These are phyloP conservation scores for Myiozetetes cayanensis DNA, from an alignment of 2,113 vertebrate genomes.

Conservation along the genomic window DNA sequence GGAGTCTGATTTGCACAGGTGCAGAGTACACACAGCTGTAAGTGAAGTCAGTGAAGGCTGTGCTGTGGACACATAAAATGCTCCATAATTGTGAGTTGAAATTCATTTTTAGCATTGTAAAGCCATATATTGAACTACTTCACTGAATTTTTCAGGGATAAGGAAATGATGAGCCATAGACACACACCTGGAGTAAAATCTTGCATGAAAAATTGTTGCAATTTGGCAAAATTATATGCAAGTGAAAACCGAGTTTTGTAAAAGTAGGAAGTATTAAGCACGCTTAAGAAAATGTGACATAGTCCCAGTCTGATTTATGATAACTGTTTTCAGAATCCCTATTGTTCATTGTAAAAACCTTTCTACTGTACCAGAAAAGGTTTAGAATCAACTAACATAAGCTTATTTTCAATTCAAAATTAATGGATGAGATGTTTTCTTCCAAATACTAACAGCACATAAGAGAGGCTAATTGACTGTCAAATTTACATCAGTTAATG, in stretches of 20 bases:
- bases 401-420: constrained; percentile 11
- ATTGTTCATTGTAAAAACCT: neutral
- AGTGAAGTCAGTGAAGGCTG: constrained; percentile 21
- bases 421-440: neutral
- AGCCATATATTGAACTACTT: neutral
- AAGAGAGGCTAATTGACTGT: constrained; percentile 8
- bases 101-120: neutral
- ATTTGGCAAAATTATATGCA: neutral
- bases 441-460: neutral
- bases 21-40: constrained; percentile 44
- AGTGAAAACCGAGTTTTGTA: neutral
- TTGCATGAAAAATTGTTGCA: neutral
- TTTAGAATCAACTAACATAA: neutral
- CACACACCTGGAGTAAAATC: neutral
- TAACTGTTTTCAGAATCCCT: neutral
- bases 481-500: constrained; percentile 33
- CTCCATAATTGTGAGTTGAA: neutral
- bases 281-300: neutral
- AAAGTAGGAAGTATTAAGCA: neutral
- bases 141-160: neutral
- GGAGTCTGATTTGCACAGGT: constrained; percentile 49
- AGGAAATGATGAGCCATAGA: neutral
- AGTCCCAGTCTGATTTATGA: neutral
- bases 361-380: neutral
- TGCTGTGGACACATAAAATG: neutral